A percentile compares a stretch with the other conserved stretches of the same genome.
Evolutionary conservation across 1,140 invertebrate genomes (phyloP).

Genomic region (Hestina assimilis): DNA sequence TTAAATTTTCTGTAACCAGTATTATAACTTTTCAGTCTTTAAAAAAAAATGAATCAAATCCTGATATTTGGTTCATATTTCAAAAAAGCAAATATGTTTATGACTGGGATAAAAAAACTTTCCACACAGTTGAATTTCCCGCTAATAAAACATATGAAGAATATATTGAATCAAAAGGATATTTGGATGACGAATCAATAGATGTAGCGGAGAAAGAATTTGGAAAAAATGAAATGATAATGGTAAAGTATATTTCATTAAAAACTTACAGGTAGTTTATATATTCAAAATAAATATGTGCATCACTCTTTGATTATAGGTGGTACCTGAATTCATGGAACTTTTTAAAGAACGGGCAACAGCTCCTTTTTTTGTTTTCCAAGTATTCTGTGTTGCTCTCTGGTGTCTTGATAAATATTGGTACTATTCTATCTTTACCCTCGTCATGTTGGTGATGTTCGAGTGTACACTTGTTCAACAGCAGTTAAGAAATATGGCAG

Average conservation of each 20-base stretch:
- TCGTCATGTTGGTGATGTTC: conserved; percentile 98
- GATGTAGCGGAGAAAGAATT: conserved; percentile 87
- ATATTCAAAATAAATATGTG: not conserved
- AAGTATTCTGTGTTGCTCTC: conserved; percentile 97
- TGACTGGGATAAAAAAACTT: conserved; percentile 88
- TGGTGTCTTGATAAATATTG: conserved; percentile 99
- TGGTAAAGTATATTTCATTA: conserved; percentile 70
- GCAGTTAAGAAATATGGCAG: conserved; percentile 98
- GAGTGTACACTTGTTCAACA: conserved; percentile 99
- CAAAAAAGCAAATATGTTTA: conserved; percentile 98
- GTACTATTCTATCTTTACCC: conserved; percentile 98
- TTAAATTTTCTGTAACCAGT: conserved; percentile 14
- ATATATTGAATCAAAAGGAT: conserved; percentile 94
- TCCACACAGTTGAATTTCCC: conserved; percentile 91
- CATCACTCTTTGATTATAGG: conserved; percentile 78
- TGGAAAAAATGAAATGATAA: conserved; percentile 92
- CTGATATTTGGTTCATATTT: conserved; percentile 91
- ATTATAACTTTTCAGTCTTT: conserved; percentile 68
- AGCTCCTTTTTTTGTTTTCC: conserved; percentile 98
- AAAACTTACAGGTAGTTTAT: too few species aligned
- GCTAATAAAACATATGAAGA: conserved; percentile 83
- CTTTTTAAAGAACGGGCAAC: conserved; percentile 98
- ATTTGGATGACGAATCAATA: conserved; percentile 89
- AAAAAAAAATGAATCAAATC: conserved; percentile 49
- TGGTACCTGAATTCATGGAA: conserved; percentile 97